phyloP scores from a whole-genome alignment of 1,140 invertebrate species.

The Drosophila grimshawi region DNA sequence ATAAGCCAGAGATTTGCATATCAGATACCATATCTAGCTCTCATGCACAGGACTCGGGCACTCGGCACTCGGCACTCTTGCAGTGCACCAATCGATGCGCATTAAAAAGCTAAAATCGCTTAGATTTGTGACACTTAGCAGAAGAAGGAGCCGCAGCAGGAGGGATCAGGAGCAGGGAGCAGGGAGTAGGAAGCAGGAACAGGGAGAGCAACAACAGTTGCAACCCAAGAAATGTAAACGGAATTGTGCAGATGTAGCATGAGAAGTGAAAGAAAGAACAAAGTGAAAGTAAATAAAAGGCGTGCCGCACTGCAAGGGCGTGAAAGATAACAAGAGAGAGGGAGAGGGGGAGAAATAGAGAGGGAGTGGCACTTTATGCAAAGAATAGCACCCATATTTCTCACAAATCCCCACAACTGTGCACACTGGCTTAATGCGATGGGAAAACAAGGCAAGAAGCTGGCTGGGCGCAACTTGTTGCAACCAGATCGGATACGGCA shows the following conservation, averaged over 20 bases:
- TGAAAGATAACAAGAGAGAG: not conserved
- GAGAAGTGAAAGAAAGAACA: conserved; percentile 35
- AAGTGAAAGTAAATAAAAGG: conserved; percentile 71
- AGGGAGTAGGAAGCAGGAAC: conserved; percentile 6
- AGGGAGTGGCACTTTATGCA: conserved; percentile 60
- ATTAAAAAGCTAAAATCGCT: conserved; percentile 78
- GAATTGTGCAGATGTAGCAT: conserved; percentile 60
- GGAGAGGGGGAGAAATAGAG: not conserved
- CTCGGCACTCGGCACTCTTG: not conserved
- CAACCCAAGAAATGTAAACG: conserved; percentile 52
- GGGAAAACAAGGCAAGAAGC: conserved; percentile 71
- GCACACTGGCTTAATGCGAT: conserved; percentile 58
- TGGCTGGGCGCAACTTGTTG: conserved; percentile 63
- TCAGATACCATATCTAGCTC: conserved; percentile 22
- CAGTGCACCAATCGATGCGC: conserved; percentile 65
- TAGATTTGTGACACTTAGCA: conserved; percentile 76
- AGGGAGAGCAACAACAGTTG: conserved; percentile 43
- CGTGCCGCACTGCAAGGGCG: conserved; percentile 1
- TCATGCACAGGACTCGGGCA: not conserved
- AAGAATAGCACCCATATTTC: conserved; percentile 75
- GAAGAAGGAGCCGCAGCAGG: conserved; percentile 13
- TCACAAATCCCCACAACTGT: conserved; percentile 55
- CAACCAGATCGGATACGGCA: conserved; percentile 6
- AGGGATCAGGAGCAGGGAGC: conserved; percentile 8
- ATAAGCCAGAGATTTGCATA: conserved; percentile 37